Evolutionary conservation across 1,140 invertebrate genomes (phyloP), one percentile per base, ranked within the genome.

Genomic region (Cheumatopsyche charites): DNA sequence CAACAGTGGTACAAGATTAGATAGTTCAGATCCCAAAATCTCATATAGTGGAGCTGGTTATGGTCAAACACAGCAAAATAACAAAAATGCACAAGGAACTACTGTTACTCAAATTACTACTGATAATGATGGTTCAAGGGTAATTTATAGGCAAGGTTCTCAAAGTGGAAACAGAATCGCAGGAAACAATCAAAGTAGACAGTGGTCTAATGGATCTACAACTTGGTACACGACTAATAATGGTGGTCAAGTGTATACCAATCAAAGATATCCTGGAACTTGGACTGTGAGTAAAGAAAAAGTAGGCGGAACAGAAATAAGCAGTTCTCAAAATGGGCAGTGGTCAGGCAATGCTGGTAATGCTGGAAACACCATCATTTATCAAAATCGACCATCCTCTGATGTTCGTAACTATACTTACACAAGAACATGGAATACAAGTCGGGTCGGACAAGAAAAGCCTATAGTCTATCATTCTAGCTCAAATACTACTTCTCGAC

Each of bases 401-500:
- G 55, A 25, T 25, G 17, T 12, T 58, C 13, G 13, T 23, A 67
- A 67, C 13, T 49, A 69, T 26, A 72, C 73, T 4, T 77, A 75
- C 65, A 70, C 63, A 3, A 49, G 29, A 41, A 73, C 19, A 36
- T 78, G 76, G 70, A 78, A 73, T 62, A 71, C 62, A 0, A 72
- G 68, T 6, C 70, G 29, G 13, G 67, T 65, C 7, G 73, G 73
- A 19, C 70, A 66, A n/a, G 76, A 75, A 6, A 77, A 76, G 0
- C 72, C 73, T 7, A 72, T 78, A 4, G 72, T 77, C 11, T 71
- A 78, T 41, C 67, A 75, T 12, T 67, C 77, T 17, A 73, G 63
- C 47, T 73, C 70, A 23, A 81, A 79, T 72, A 71, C 61, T n/a
- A 77, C 73, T 29, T 66, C 73, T 17, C 25, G 63, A 21, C 76